phyloP scores from a whole-genome alignment of 1,140 invertebrate genomes.

The Araneus ventricosus region DNA sequence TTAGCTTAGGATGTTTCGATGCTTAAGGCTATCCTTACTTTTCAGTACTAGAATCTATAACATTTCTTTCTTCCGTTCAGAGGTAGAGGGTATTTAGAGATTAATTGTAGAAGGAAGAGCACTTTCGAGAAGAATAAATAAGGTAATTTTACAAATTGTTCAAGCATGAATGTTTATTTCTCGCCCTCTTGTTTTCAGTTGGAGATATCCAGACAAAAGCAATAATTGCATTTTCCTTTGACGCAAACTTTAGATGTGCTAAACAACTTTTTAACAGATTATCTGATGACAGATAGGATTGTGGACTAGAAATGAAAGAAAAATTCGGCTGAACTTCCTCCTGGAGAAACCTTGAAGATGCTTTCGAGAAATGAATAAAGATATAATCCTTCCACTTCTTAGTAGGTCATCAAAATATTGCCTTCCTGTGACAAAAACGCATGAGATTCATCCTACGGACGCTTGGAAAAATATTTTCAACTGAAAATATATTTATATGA shows the following conservation, averaged over 20 bases:
- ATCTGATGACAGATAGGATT: constrained; percentile 7
- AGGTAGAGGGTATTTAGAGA: neutral
- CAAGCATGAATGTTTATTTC: constrained; percentile 7
- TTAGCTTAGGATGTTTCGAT: too few relatives aligned
- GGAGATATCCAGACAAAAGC: too few relatives aligned
- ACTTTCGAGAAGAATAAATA: neutral
- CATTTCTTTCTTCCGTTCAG: too few relatives aligned
- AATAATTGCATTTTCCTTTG: neutral
- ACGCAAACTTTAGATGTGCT: neutral
- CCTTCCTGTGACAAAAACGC: too few relatives aligned
- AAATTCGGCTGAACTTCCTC: neutral
- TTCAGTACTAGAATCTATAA: too few relatives aligned
- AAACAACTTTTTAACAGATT: neutral
- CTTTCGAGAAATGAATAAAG: neutral
- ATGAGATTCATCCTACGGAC: too few relatives aligned
- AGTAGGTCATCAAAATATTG: too few relatives aligned
- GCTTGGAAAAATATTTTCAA: too few relatives aligned
- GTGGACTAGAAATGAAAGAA: neutral
- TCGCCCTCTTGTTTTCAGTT: neutral
- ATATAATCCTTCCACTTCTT: too few relatives aligned
- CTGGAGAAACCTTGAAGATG: neutral
- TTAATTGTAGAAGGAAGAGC: neutral
- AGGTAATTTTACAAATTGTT: neutral
- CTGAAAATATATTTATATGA: too few relatives aligned
- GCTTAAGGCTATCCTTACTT: too few relatives aligned